phyloP scores from a whole-genome alignment of 2,888 invertebrate species.

The Tetanocera ferruginea region DNA sequence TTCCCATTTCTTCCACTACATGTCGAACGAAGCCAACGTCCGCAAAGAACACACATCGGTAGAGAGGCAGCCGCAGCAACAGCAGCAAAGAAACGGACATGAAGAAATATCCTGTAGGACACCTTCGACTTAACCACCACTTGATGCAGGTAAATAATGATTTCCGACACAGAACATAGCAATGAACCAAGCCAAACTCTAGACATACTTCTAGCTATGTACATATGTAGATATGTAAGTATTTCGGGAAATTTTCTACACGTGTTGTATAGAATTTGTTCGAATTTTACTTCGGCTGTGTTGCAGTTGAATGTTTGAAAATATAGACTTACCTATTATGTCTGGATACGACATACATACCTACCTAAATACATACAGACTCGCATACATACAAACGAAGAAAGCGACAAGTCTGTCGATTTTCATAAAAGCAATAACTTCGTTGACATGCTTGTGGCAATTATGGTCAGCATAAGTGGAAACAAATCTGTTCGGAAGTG shows the following conservation, averaged over 20 bases:
- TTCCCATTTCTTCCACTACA: constrained; percentile 47
- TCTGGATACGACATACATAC: background rate
- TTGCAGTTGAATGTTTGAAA: background rate
- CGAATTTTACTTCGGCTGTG: constrained; percentile 1
- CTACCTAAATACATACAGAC: constrained; percentile 10
- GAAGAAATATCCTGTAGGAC: constrained; percentile 31
- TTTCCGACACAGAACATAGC: constrained; percentile 32
- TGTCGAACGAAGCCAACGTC: background rate
- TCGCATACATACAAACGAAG: constrained; percentile 18
- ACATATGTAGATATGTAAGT: background rate
- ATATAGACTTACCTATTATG: background rate
- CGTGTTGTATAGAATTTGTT: background rate
- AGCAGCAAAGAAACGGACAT: constrained; percentile 23
- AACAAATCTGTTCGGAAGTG: constrained; percentile 49
- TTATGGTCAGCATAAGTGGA: constrained; percentile 67
- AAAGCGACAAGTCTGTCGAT: constrained; percentile 37
- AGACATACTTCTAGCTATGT: background rate
- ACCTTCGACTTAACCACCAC: constrained; percentile 39
- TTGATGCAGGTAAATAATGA: constrained; percentile 42
- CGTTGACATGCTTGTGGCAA: constrained; percentile 67
- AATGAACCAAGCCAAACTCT: too few relatives aligned
- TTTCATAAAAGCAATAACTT: constrained; percentile 62
- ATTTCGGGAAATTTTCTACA: constrained; percentile 20
- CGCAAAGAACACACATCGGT: constrained; percentile 4
- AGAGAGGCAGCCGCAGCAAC: background rate